phyloP scores from a whole-genome alignment of 2,888 invertebrate species.

The Augochlorella aurata region DNA sequence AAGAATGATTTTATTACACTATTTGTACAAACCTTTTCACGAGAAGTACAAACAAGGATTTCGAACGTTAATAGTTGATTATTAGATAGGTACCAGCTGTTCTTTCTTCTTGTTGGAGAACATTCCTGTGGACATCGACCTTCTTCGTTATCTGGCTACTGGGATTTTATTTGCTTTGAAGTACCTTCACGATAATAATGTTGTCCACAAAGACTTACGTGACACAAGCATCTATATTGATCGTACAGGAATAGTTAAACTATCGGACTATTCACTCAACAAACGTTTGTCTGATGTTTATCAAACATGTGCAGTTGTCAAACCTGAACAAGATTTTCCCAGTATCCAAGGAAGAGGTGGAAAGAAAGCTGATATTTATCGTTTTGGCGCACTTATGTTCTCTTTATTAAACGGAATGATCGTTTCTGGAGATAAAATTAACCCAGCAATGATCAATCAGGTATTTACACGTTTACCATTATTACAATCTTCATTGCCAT shows the following conservation, averaged over 20 bases:
- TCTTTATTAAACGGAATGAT: conserved; percentile 85
- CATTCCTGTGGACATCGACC: conserved; percentile 83
- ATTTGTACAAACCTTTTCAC: not conserved
- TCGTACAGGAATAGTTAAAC: conserved; percentile 84
- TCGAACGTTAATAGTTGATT: conserved; percentile 17
- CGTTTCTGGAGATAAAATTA: conserved; percentile 83
- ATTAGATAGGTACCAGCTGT: conserved; percentile 79
- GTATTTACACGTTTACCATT: conserved; percentile 55
- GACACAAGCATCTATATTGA: conserved; percentile 89
- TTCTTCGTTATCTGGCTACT: conserved; percentile 86
- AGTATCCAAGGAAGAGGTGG: conserved; percentile 82
- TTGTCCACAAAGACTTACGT: conserved; percentile 92
- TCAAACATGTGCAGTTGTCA: conserved; percentile 75
- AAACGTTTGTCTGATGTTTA: conserved; percentile 86
- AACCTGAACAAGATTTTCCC: conserved; percentile 77
- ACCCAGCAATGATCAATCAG: conserved; percentile 84
- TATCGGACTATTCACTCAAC: conserved; percentile 89
- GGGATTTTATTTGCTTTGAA: conserved; percentile 90
- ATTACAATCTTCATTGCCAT: not conserved
- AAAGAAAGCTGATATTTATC: conserved; percentile 89
- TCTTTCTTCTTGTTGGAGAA: conserved; percentile 83
- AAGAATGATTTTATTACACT: not conserved
- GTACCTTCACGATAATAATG: conserved; percentile 91
- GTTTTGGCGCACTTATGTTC: conserved; percentile 87
- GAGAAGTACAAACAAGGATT: not conserved